A percentile compares a stretch with the other conserved stretches of the same genome.
These are phyloP conservation scores for Melanocharis versteri DNA, from an alignment of 2,113 vertebrate genomes.

Conservation along the genomic window DNA sequence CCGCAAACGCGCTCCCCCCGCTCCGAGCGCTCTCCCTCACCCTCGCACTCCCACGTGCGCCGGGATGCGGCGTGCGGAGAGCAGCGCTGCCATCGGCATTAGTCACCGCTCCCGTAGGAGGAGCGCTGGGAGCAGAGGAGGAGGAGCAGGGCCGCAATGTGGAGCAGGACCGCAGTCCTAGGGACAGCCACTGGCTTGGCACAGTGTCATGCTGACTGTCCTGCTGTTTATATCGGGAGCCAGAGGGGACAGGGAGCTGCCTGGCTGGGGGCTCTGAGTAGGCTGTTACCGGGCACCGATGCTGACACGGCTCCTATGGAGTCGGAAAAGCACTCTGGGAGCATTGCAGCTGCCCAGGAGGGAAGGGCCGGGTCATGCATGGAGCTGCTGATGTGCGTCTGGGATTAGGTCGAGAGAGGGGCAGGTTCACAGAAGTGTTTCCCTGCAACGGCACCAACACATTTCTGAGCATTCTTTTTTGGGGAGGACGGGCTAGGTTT, in stretches of 20 bases:
- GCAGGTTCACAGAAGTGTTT: fast-evolving
- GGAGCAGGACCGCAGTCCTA: background rate
- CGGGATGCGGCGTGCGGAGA: constrained; percentile 22
- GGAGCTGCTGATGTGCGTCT: background rate
- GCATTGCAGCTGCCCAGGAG: fast-evolving
- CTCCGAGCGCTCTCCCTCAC: background rate
- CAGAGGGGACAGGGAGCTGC: background rate
- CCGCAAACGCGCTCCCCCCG: fast-evolving
- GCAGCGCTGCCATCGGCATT: constrained; percentile 54
- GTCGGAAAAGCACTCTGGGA: background rate
- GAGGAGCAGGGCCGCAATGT: background rate
- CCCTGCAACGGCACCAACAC: fast-evolving
- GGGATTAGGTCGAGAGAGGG: background rate
- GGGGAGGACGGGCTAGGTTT: background rate
- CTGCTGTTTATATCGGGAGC: background rate
- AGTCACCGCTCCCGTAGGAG: constrained; percentile 68
- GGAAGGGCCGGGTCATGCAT: fast-evolving
- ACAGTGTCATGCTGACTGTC: background rate
- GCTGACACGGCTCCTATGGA: fast-evolving
- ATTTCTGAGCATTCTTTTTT: fast-evolving
- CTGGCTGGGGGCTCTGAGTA: background rate
- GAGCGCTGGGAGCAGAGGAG: constrained; percentile 7
- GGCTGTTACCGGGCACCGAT: fast-evolving
- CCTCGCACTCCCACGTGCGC: background rate
- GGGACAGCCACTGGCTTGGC: background rate